phyloP scores from a whole-genome alignment of 2,797 vertebrate species.

The Crossoptilon crossoptilon region DNA sequence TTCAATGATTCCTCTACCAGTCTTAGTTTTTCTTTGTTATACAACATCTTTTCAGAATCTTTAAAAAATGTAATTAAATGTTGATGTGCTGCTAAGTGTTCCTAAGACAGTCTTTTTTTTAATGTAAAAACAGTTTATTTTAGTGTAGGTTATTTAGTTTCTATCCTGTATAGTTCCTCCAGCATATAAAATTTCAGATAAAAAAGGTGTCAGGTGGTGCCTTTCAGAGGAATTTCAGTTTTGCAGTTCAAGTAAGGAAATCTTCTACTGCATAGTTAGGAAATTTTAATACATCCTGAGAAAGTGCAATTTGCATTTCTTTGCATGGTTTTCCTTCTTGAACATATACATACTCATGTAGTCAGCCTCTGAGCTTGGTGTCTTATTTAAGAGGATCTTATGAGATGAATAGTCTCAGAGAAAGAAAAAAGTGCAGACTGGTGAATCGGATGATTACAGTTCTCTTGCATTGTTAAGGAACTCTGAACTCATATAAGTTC shows the following conservation, averaged over 20 bases:
- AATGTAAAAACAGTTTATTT: not conserved
- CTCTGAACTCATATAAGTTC: not conserved
- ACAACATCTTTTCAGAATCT: accelerated
- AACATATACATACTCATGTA: not conserved
- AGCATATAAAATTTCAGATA: not conserved
- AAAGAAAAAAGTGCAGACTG: not conserved
- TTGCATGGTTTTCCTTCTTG: not conserved
- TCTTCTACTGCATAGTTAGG: not conserved
- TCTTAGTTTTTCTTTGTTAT: not conserved
- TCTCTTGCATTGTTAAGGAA: not conserved
- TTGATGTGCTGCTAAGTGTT: not conserved
- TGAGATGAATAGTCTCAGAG: not conserved
- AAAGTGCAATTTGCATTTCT: not conserved
- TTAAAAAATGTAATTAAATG: not conserved
- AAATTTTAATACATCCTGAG: not conserved
- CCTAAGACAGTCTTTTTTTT: not conserved
- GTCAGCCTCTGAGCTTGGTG: not conserved
- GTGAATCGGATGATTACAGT: not conserved
- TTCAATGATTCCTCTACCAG: not conserved
- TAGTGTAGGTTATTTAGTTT: not conserved
- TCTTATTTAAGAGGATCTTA: not conserved
- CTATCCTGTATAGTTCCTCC: not conserved
- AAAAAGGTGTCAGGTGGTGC: not conserved
- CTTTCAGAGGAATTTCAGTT: not conserved
- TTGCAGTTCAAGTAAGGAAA: not conserved